Conservation (phyloP, 2,888 invertebrate genomes). For the Iselma pallidipennis region DNA sequence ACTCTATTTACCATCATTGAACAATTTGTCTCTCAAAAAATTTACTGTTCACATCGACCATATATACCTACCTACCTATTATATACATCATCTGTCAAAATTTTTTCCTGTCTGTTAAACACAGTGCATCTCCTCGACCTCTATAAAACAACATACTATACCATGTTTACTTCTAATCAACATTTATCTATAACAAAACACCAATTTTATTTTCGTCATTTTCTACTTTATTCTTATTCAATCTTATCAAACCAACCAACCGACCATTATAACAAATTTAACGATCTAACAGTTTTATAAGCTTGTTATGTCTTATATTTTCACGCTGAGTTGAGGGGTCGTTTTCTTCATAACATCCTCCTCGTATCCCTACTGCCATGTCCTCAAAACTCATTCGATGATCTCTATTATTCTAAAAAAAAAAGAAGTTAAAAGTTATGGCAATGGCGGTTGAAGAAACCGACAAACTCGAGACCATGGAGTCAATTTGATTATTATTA, state of each 20-base stretch:
- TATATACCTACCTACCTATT: no score
- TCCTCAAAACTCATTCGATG: no score
- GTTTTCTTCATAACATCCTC: background rate
- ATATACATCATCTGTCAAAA: no score
- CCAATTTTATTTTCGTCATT: constrained; percentile 13
- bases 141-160: no score
- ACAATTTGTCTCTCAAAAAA: no score
- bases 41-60: no score
- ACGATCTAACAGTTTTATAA: constrained; percentile 36
- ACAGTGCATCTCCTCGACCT: no score
- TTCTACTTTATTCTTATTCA: constrained; percentile 25
- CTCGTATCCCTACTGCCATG: background rate
- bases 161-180: no score
- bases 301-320: constrained; percentile 30
- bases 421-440: background rate
- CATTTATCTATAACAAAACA: background rate
- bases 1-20: background rate
- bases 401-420: background rate
- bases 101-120: no score
- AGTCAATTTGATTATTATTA: constrained; percentile 15
- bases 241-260: constrained; percentile 26
- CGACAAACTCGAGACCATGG: background rate
- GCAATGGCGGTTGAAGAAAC: background rate
- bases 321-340: constrained; percentile 23
- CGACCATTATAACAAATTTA: constrained; percentile 35